Evolutionary conservation across 2,888 invertebrate species (phyloP), one percentile per base, ranked within the genome.

Genomic region (Chloroclystis v-ata): DNA sequence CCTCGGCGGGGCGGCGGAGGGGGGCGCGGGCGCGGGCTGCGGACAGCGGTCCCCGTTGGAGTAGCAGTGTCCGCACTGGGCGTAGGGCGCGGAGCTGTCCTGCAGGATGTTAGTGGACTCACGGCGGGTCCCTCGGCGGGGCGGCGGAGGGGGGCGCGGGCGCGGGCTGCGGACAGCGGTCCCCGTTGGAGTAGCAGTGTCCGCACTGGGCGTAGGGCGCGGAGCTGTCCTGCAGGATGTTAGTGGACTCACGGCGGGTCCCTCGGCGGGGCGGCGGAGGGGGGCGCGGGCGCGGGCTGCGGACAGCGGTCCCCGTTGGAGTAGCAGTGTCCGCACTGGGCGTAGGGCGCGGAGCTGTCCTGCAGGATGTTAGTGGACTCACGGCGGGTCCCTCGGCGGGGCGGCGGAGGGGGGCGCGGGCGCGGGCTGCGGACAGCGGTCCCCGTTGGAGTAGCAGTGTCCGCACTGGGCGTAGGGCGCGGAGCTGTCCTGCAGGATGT

Each of bases 401-500:
- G 1, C 75, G 74, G 55, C 53, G 6, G 67, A 69, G 1, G 42
- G 47, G 74, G 55, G 52, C 5, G 67, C 69, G 1, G 42, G 47
- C 11, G 29, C 92, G 0, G 93, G 92, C 1, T 95, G 94, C 0
- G 96, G 93, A 71, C 97, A 97, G 52, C 94, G 89, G 56, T 93
- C 92, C 0, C 92, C 93, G 52, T 91, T 94, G 41, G 89, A 90
- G 13, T 61, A 90, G 61, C 73, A 90, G 90, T 55, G 93, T 0
- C 90, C 87, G 71, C 98, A 98, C 58, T 94, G 95, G 52, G 91
- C 92, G 74, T 92, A 98, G 0, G 97, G 96, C 0, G 97, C 95
- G 8, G 83, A 89, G 4, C 93, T 90, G 73, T 98, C 97, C 60
- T 93, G 52, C 8, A 97, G 81, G 54, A 97, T 95, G 65, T 98